Base-by-base conservation (phyloP, 2,113 vertebrate genomes). In the Eurystomus gularis region DNA sequence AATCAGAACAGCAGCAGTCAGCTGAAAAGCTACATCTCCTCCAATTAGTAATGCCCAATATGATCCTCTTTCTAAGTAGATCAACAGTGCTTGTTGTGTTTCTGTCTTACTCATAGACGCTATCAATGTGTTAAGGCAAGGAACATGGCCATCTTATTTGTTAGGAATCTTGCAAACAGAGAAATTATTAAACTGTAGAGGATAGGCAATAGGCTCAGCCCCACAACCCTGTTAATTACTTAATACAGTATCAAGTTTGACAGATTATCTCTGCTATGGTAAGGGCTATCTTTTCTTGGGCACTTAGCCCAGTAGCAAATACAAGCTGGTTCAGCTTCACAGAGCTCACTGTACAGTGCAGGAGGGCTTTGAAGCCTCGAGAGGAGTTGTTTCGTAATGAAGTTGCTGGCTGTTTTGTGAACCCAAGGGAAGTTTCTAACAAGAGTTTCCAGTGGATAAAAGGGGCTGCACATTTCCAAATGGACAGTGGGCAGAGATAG, bases 221-320 rank as follows among this genome's bases (percentile, higher is more conserved):
- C 85, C 48, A 58, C 77, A 84, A 70, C 81, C 65, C 69, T 94
- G 60, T 83, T 93, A 81, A 81, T 94, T 81, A 55, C 64, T 91
- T 84, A 78, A 66, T 62, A 81, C 0, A 1, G 26, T 65, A 33
- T 91, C 26, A 1, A 39, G 51, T 90, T 78, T 92, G 92, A 93
- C 93, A 90, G 78, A 57, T 90, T 78, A 31, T 85, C 65, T 90
- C 64, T 92, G 73, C 85, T 62, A 7, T 54, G 73, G 46, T 49
- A 49, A 90, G 85, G 75, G 69, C 73, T 88, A 16, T 78, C 85
- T 87, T 84, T 73, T 33, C 25, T 58, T 94, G 83, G 80, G 86
- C 90, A 80, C 71, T 62, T 76, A 86, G 71, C 80, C 89, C 92
- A 82, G 70, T 69, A 84, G 44, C 73, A 93, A 91, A 94, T 70